Conservation (phyloP, 2,888 invertebrate genomes). For the Nudaria mundana region DNA sequence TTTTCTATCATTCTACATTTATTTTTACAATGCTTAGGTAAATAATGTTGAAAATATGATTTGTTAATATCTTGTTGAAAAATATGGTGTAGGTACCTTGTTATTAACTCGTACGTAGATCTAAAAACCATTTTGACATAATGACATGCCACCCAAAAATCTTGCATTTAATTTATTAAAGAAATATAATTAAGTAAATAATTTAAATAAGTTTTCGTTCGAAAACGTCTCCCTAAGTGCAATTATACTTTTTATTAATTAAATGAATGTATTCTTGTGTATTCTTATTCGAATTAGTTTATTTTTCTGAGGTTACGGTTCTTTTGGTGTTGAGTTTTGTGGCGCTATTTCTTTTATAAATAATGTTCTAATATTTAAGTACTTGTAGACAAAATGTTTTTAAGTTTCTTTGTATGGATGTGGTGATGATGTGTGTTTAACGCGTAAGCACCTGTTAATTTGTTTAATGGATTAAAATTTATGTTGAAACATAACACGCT, state of each 20-base stretch:
- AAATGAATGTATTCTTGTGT: constrained; percentile 27
- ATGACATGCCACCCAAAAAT: constrained; percentile 71
- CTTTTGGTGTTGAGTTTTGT: constrained; percentile 36
- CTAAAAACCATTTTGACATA: constrained; percentile 39
- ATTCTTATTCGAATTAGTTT: constrained; percentile 33
- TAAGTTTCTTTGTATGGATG: constrained; percentile 49
- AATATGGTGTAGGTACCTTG: no score
- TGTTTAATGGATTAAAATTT: constrained; percentile 75
- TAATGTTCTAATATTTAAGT: constrained; percentile 44
- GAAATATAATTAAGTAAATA: constrained; percentile 55
- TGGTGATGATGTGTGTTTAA: constrained; percentile 48
- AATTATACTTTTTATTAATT: constrained; percentile 58
- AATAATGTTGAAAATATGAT: no score
- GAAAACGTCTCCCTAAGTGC: constrained; percentile 66
- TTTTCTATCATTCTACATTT: no score
- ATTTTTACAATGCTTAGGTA: no score
- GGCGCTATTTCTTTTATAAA: constrained; percentile 35
- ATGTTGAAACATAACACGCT: constrained; percentile 58
- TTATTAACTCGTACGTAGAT: constrained; percentile 17
- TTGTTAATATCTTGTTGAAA: no score
- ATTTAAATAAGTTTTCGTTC: constrained; percentile 50
- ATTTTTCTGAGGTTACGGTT: constrained; percentile 57
- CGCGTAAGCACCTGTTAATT: constrained; percentile 67
- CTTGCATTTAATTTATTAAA: constrained; percentile 70
- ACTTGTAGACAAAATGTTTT: constrained; percentile 37